Evolutionary conservation across 1,140 invertebrate genomes (phyloP).

Genomic region (Tetranychus cinnabarinus): DNA sequence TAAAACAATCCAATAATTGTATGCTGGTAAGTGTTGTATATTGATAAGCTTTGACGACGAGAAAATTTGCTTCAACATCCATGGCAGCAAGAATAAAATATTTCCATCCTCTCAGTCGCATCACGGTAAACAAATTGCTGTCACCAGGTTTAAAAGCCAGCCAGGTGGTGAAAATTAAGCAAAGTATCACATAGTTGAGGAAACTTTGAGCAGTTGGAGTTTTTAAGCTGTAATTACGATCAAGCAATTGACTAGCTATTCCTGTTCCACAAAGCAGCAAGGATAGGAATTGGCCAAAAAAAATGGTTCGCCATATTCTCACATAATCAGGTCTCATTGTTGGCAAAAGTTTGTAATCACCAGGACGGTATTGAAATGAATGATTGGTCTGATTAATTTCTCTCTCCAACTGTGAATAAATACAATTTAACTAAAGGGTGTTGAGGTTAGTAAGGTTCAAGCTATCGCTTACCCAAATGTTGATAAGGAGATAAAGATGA

Average conservation of each 20-base stretch:
- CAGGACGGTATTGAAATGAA: no score
- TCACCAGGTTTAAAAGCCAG: conserved; percentile 39
- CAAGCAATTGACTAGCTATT: conserved; percentile 44
- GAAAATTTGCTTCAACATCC: conserved; percentile 54
- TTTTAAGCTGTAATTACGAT: conserved; percentile 36
- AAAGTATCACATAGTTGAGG: conserved; percentile 48
- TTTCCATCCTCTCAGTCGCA: conserved; percentile 41
- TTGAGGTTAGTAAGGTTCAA: no score
- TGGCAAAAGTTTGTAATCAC: no score
- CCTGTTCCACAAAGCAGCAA: conserved; percentile 46
- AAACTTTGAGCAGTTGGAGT: conserved; percentile 52
- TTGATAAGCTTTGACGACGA: conserved; percentile 45
- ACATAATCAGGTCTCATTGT: conserved; percentile 22
- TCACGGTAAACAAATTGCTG: conserved; percentile 34
- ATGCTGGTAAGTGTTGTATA: conserved; percentile 28
- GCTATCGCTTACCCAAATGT: no score
- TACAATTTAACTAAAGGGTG: no score
- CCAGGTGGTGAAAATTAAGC: conserved; percentile 45
- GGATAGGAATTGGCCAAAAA: conserved; percentile 49
- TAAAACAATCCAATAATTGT: conserved; percentile 60
- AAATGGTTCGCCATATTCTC: conserved; percentile 44
- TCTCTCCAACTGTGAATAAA: no score
- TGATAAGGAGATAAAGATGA: no score
- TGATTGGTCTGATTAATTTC: no score
- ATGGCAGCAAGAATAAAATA: conserved; percentile 45